Evolutionary conservation across 2,797 vertebrate species (phyloP), one percentile per base, ranked within the genome.

Genomic region (Macroramphosus scolopax): DNA sequence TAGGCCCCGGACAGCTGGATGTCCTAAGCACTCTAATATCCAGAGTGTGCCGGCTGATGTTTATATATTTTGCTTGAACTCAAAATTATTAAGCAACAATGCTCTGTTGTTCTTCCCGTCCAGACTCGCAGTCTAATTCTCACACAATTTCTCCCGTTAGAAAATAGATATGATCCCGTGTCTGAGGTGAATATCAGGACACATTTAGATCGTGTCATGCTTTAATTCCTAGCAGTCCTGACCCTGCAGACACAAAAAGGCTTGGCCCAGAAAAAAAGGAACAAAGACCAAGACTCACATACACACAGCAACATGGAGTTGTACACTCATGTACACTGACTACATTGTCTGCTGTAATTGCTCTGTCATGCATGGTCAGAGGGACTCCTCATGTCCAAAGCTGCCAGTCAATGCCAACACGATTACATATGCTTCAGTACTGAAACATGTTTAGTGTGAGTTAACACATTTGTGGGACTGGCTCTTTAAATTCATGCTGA

Each of bases 241-340:
- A 45, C 36, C 34, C 28, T 33, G 43, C 40, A 59, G 51, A 52
- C 68, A 66, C 26, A 35, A 38, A 78, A 67, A 63, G 45, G 53
- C 40, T 43, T 74, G 63, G 49, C 74, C 76, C 68, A 74, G 67
- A 76, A 69, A 75, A n/a, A n/a, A 7, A 44, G 33, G 63, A 67
- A 78, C 72, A 76, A 76, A 70, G 64, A 62, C 46, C 26, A 48
- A 32, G 34, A 37, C 42, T 33, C 9, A 51, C 30, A 38, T 9
- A 51, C 52, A 37, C 18, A 44, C 9, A 38, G 16, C 30, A 51
- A 11, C 45, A 36, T 34, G 35, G 29, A 31, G 28, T n/a, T 70
- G 45, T 43, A 51, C 63, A 44, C 24, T 57, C 42, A 53, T 62
- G 61, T 59, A 58, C 55, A 62, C 46, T 16, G 55, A 48, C 49